Evolutionary conservation across 30 jellyfish, hydroid and myxozoan genomes (phyloP).

Genomic region (Aurelia aurita): DNA sequence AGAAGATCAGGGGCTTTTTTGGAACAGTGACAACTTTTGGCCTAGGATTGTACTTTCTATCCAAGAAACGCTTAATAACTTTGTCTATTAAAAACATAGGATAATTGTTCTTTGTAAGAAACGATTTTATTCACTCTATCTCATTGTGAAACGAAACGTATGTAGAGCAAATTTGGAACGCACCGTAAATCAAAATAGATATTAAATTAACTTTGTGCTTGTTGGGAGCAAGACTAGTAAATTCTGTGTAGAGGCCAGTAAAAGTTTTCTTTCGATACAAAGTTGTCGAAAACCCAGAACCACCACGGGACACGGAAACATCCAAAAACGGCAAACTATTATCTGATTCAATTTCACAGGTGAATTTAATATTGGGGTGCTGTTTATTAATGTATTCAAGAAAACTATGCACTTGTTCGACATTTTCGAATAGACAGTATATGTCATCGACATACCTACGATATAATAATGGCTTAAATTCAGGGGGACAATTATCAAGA

Average conservation of each 20-base stretch:
- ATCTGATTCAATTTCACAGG: conserved; percentile 1
- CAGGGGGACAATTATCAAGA: not conserved
- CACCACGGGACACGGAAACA: too few species aligned
- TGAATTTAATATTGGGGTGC: conserved; percentile 17
- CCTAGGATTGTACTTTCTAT: not conserved
- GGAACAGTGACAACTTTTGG: not conserved
- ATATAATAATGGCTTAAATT: not conserved
- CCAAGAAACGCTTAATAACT: not conserved
- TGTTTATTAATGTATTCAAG: not conserved
- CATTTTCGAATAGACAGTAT: not conserved
- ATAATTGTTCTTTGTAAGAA: not conserved
- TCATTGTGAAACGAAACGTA: not conserved
- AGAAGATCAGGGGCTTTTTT: not conserved
- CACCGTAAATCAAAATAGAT: not conserved
- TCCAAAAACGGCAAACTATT: too few species aligned
- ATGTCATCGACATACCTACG: not conserved
- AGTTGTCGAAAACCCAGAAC: too few species aligned
- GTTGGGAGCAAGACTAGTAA: not conserved
- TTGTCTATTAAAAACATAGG: not conserved
- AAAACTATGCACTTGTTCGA: not conserved
- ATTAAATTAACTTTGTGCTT: not conserved
- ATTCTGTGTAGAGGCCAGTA: too few species aligned
- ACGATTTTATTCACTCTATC: not conserved
- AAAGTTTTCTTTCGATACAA: too few species aligned
- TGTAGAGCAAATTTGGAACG: not conserved